Evolutionary conservation across 2,888 invertebrate species (phyloP).

Genomic region (Melinaea menophilus): DNA sequence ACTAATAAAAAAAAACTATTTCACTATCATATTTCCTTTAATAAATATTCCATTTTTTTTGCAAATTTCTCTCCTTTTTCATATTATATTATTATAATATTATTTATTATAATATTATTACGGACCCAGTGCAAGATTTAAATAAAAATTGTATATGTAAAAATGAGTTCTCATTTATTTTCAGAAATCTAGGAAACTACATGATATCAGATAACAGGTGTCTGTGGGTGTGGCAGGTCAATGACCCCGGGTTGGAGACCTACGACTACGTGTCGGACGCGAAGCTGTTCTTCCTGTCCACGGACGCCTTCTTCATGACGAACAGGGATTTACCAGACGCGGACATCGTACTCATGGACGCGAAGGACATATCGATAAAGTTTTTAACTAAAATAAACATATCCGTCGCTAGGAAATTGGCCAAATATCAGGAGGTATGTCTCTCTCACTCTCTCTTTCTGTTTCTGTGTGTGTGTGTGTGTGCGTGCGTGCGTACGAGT

Average conservation of each 20-base stretch:
- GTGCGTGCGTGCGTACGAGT: no score
- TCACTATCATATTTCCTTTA: no score
- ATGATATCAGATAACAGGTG: constrained; percentile 47
- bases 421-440: constrained; percentile 80
- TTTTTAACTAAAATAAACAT: constrained; percentile 79
- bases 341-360: constrained; percentile 59
- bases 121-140: no score
- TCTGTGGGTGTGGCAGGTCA: constrained; percentile 67
- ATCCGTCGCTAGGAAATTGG: constrained; percentile 79
- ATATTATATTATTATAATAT: no score
- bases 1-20: no score
- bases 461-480: no score
- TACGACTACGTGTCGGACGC: constrained; percentile 61
- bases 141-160: no score
- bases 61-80: no score
- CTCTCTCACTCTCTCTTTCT: no score
- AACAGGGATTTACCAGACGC: constrained; percentile 45
- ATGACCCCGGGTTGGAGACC: constrained; percentile 62
- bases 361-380: constrained; percentile 59
- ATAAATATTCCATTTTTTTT: no score
- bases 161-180: constrained; percentile 16
- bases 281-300: constrained; percentile 52
- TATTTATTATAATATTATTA: no score
- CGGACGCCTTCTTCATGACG: constrained; percentile 55
- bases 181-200: constrained; percentile 57